Conservation (phyloP, 1,140 invertebrate species). For the Zelostemma sp. region DNA sequence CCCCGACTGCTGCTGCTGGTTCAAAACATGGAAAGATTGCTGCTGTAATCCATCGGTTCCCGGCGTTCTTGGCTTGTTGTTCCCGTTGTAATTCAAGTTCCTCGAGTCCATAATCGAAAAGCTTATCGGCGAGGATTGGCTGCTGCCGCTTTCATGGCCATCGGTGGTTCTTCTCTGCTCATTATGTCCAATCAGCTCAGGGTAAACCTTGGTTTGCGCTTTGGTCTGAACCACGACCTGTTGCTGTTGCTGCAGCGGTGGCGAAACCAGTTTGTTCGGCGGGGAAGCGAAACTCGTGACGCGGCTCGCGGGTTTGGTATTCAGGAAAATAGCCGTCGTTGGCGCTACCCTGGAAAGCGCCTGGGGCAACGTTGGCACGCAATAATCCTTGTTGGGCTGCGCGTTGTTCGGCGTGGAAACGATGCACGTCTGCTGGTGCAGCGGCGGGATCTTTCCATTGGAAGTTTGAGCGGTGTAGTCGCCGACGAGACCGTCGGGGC, state of each 20-base stretch:
- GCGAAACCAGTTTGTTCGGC: slow-evolving; percentile 65
- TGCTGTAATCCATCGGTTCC: slow-evolving; percentile 58
- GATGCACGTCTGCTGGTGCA: slow-evolving; percentile 77
- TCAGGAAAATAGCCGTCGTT: slow-evolving; percentile 60
- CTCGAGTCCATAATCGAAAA: slow-evolving; percentile 81
- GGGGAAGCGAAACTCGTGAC: slow-evolving; percentile 69
- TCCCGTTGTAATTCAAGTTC: slow-evolving; percentile 72
- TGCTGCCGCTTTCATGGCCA: slow-evolving; percentile 71
- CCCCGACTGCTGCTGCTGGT: slow-evolving; percentile 60
- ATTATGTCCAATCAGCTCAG: slow-evolving; percentile 70
- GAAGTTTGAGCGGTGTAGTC: slow-evolving; percentile 53
- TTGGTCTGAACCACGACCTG: slow-evolving; percentile 70
- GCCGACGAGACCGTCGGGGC: slow-evolving; percentile 54
- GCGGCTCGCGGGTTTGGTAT: slow-evolving; percentile 53
- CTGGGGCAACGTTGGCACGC: slow-evolving; percentile 20
- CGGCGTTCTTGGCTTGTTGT: slow-evolving; percentile 62
- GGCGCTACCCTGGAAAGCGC: slow-evolving; percentile 32
- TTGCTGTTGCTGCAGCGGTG: slow-evolving; percentile 12
- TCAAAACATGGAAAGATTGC: slow-evolving; percentile 59
- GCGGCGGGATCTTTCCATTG: slow-evolving; percentile 58
- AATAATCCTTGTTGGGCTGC: slow-evolving; percentile 60
- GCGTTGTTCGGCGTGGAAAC: slow-evolving; percentile 75
- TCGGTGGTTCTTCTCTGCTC: slow-evolving; percentile 72
- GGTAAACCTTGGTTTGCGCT: slow-evolving; percentile 78
- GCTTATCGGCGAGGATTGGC: slow-evolving; percentile 81